Conservation (phyloP, 2,113 vertebrate species). For the Charina bottae region DNA sequence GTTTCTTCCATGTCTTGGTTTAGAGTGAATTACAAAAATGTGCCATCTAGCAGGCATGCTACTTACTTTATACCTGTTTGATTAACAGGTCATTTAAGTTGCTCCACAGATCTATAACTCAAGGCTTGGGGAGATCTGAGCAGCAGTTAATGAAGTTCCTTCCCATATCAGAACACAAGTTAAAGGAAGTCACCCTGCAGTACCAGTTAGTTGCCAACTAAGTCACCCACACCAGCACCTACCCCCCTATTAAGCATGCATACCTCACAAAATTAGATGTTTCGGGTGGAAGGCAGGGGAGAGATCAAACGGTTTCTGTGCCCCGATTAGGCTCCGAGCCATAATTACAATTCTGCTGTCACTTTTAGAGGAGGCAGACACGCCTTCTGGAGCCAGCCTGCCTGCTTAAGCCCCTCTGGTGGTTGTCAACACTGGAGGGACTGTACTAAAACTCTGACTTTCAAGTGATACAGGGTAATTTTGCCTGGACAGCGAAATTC, state of each 20-base stretch:
- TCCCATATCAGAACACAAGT: neutral
- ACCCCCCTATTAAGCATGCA: conserved; percentile 26
- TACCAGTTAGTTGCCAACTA: conserved; percentile 13
- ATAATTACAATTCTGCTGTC: conserved; percentile 30
- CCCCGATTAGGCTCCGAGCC: conserved; percentile 28
- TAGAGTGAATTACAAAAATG: neutral
- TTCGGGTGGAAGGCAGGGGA: conserved; percentile 28
- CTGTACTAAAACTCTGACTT: neutral
- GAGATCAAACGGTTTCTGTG: conserved; percentile 25
- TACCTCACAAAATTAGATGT: conserved; percentile 35
- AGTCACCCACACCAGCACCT: conserved; percentile 9
- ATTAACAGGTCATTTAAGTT: conserved; percentile 1
- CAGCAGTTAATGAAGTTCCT: neutral
- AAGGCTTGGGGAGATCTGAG: neutral
- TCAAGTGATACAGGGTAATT: neutral
- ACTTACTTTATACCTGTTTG: neutral
- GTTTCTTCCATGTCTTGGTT: neutral
- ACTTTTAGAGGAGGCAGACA: neutral
- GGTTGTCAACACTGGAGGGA: neutral
- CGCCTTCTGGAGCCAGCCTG: neutral
- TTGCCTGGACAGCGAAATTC: neutral
- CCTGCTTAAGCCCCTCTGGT: neutral
- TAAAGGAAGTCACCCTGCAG: neutral
- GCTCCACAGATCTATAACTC: neutral
- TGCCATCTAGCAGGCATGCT: neutral